These are phyloP conservation scores for Tragelaphus strepsiceros DNA, from an alignment of 2,113 vertebrate species.

Conservation along the genomic window DNA sequence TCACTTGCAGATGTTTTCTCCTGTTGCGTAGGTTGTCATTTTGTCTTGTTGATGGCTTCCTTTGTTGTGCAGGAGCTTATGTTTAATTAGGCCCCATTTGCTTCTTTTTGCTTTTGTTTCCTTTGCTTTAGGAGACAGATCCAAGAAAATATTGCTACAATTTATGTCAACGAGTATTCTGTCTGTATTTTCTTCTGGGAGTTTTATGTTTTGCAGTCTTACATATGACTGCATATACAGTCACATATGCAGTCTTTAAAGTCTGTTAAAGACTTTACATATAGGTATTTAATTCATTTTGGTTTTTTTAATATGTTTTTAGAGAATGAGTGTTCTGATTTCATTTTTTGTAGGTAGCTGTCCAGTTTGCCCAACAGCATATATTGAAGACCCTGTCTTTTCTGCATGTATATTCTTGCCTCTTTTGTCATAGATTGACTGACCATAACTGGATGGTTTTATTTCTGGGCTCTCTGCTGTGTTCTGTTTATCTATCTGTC, in stretches of 20 bases:
- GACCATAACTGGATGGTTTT: not conserved
- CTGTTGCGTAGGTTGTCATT: not conserved
- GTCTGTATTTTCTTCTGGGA: not conserved
- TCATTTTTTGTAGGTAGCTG: not conserved
- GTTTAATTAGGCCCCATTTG: not conserved
- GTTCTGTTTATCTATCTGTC: not conserved
- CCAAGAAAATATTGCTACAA: not conserved
- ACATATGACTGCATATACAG: not conserved
- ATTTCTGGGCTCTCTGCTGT: not conserved
- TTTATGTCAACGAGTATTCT: not conserved
- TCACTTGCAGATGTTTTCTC: not conserved
- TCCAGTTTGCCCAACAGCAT: not conserved
- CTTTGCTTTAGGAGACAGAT: not conserved
- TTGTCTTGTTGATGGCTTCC: not conserved
- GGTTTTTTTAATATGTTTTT: not conserved
- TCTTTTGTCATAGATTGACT: not conserved
- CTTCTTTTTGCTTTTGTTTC: not conserved
- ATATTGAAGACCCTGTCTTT: not conserved
- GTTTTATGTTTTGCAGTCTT: not conserved
- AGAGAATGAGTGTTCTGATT: not conserved
- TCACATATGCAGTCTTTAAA: not conserved
- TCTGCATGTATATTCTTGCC: not conserved
- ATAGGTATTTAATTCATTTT: not conserved
- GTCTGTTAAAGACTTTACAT: not conserved
- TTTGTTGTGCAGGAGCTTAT: not conserved